These are phyloP conservation scores for Erpetoichthys calabaricus DNA, from an alignment of 2,797 vertebrate genomes.

Conservation along the genomic window DNA sequence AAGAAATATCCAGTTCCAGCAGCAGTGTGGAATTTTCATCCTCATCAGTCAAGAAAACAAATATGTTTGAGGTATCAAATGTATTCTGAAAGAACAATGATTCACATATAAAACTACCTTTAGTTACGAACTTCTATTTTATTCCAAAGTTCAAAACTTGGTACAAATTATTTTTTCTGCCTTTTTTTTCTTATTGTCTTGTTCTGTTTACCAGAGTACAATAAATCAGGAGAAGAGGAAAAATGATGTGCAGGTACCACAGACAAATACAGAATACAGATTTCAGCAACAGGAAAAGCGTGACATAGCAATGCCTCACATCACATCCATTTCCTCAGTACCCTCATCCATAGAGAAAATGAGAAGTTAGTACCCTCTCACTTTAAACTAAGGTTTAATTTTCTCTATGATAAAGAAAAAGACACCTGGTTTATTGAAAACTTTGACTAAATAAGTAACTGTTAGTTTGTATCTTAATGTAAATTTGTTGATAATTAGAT, in stretches of 20 bases:
- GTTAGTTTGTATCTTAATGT: too few species aligned
- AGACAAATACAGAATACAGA: conserved; percentile 8
- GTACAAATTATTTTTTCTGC: neutral
- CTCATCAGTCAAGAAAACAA: conserved; percentile 29
- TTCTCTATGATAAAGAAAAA: too few species aligned
- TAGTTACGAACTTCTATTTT: neutral
- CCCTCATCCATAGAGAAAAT: conserved; percentile 51
- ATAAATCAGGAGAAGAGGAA: conserved; percentile 8
- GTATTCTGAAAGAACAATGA: neutral
- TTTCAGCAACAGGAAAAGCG: conserved; percentile 5
- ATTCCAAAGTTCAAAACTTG: neutral
- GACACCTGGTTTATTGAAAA: too few species aligned
- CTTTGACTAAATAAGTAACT: too few species aligned
- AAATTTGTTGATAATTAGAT: too few species aligned
- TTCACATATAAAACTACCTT: too few species aligned
- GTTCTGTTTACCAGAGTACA: neutral
- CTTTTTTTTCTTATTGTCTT: neutral
- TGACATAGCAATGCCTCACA: conserved; percentile 21
- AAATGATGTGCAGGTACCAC: conserved; percentile 7
- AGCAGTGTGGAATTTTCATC: conserved; percentile 22
- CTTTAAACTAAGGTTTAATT: neutral
- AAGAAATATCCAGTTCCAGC: conserved; percentile 57
- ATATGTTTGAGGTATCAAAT: conserved; percentile 24
- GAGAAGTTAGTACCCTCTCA: conserved; percentile 60
- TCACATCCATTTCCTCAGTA: conserved; percentile 18